A percentile compares a stretch with the other conserved stretches of the same genome.
Conservation (phyloP, 2,113 vertebrate genomes). For the Dromaius novaehollandiae region DNA sequence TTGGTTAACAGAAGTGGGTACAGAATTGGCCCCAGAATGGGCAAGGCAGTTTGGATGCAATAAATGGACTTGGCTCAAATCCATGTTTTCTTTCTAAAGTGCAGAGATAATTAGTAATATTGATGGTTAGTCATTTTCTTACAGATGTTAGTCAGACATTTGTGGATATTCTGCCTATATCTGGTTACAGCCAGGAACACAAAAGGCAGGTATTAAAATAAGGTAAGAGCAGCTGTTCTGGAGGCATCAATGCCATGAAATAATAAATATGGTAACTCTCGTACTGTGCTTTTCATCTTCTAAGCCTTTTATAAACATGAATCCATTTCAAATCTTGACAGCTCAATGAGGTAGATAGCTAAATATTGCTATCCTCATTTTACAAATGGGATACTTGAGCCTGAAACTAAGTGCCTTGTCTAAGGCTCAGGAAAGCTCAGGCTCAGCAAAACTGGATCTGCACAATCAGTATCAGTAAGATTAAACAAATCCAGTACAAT, state of each 20-base stretch:
- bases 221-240: background rate
- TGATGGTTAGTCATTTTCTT: background rate
- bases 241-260: background rate
- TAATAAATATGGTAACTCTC: background rate
- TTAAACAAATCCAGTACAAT: background rate
- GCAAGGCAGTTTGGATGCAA: background rate
- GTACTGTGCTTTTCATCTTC: no score
- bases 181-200: background rate
- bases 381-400: background rate
- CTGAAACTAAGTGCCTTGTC: background rate
- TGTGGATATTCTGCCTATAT: background rate
- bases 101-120: background rate
- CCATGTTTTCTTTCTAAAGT: background rate
- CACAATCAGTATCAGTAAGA: background rate
- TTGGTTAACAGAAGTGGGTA: background rate
- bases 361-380: rapidly evolving
- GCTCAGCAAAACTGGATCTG: background rate
- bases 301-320: background rate
- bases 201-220: background rate
- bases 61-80: background rate
- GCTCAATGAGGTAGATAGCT: background rate
- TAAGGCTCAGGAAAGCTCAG: background rate
- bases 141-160: background rate
- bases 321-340: background rate
- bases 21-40: background rate